Evolutionary conservation across 1,140 invertebrate species (phyloP), one percentile per base, ranked within the genome.

Genomic region (Eriosoma lanigerum): DNA sequence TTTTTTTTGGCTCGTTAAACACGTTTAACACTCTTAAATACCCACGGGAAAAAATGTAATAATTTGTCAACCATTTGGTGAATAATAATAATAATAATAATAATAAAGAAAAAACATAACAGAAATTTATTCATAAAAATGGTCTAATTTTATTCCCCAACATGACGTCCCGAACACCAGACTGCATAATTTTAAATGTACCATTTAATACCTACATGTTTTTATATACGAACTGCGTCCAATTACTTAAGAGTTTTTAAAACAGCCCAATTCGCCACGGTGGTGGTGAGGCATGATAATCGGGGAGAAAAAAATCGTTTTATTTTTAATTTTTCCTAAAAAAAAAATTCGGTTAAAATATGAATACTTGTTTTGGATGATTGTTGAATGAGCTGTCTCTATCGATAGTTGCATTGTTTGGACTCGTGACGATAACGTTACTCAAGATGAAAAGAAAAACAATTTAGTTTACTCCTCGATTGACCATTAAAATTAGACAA

Each of bases 231-330:
- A 56, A 52, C 50, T 50, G 50, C 56, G 54, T 76, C 56, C 38
- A 54, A 32, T 76, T 76, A 76, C 26, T 44, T 17, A 1, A 12
- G 54, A 76, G 15, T 46, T 54, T 75, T 29, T 29, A 21, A 58
- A 75, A 15, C 32, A 29, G 29, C 5, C 52, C 5, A 75, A 75
- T 75, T 75, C 52, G 29, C 58, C 58, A 21, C 52, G 56, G n/a
- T 38, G 15, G 44, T 13, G 73, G 54, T 76, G 54, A 76, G 46
- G 44, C 60, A 76, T 26, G 54, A 76, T 76, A 76, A 76, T 76
- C 73, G 52, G 15, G 54, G 60, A 46, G 8, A 38, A 3, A 38
- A 38, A 38, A 38, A 38, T 38, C 32, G 32, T 38, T 4, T 38
- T 38, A 38, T 38, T 38, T 38, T 38, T 38, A 38, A 4, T 38